Percentiles rank a stretch among this genome's conserved stretches.
Evolutionary conservation across 64 coral and sea anemone genomes (phyloP).

Genomic region (Cladopsammia gracilis): DNA sequence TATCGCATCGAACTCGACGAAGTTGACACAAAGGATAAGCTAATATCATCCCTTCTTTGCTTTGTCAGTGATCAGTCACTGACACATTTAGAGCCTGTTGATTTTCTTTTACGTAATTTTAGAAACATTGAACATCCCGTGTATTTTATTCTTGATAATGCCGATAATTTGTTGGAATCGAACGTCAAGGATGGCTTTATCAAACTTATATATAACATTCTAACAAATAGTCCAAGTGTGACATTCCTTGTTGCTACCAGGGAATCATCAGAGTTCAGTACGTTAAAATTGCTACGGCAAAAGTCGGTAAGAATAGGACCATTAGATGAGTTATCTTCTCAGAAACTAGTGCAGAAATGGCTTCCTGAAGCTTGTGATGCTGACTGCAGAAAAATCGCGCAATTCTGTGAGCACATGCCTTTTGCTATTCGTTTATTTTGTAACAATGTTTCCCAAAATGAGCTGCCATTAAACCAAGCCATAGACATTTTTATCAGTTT

Average conservation of each 20-base stretch:
- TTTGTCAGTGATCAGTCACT: neutral
- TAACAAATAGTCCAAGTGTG: neutral
- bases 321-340: neutral
- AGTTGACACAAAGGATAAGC: neutral
- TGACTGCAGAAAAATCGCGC: neutral
- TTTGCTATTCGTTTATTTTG: slow-evolving; percentile 28
- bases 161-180: neutral
- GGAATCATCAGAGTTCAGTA: neutral
- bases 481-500: neutral
- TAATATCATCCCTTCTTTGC: neutral
- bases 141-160: slow-evolving; percentile 28
- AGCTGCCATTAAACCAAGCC: neutral
- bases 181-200: neutral
- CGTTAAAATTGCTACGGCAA: neutral
- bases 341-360: neutral
- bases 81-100: neutral
- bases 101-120: neutral
- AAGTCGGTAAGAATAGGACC: neutral
- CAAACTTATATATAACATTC: neutral
- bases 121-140: neutral
- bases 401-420: slow-evolving; percentile 1
- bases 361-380: neutral
- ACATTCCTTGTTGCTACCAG: slow-evolving; percentile 18
- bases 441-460: neutral
- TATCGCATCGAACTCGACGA: neutral